A percentile compares a stretch with the other conserved stretches of the same genome.
Evolutionary conservation across 2,797 vertebrate species (phyloP).

Genomic region (Anas capensis): DNA sequence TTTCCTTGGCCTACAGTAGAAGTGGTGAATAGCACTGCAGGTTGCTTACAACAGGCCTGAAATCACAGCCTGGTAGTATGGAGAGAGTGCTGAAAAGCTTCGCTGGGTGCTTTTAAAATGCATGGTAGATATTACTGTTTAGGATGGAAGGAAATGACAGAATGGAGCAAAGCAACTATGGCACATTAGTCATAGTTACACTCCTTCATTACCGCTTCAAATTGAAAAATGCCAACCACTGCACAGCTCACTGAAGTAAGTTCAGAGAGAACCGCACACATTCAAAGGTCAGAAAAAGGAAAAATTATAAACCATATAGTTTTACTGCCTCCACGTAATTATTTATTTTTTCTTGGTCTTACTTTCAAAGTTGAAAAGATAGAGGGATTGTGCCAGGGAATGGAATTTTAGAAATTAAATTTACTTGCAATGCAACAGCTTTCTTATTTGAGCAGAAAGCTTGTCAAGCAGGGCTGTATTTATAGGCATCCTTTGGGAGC

Average conservation of each 20-base stretch:
- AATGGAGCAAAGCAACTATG: constrained; percentile 2
- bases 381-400: constrained; percentile 38
- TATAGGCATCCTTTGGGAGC: constrained; percentile 48
- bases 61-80: background rate
- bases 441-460: constrained; percentile 56
- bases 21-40: background rate
- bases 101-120: background rate
- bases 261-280: constrained; percentile 54
- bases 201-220: constrained; percentile 70
- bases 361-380: constrained; percentile 29
- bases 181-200: constrained; percentile 66
- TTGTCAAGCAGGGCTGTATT: constrained; percentile 59
- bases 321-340: constrained; percentile 60
- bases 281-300: constrained; percentile 70
- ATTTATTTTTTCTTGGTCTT: constrained; percentile 57
- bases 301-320: constrained; percentile 72
- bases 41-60: background rate
- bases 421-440: constrained; percentile 50
- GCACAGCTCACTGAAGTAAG: constrained; percentile 60
- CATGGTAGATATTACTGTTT: background rate
- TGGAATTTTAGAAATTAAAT: constrained; percentile 59
- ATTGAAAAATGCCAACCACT: constrained; percentile 68
- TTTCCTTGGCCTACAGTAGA: background rate
- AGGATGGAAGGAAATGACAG: constrained; percentile 55
- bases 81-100: background rate